These are phyloP conservation scores for Phrynosoma platyrhinos DNA, from an alignment of 2,113 vertebrate species.

Conservation along the genomic window DNA sequence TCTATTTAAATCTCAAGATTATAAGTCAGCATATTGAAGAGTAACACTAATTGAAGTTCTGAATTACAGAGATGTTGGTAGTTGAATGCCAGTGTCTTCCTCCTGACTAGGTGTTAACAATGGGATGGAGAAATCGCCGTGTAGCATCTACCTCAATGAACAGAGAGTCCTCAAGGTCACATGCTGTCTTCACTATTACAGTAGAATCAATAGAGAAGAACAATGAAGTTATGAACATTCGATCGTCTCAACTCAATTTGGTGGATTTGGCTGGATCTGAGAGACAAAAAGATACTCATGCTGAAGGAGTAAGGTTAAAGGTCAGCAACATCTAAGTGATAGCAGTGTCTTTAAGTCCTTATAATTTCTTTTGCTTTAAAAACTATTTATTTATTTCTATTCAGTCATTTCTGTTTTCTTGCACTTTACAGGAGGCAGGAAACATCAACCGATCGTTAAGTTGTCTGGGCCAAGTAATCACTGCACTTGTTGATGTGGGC, in stretches of 20 bases:
- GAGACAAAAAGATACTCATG: conserved; percentile 92
- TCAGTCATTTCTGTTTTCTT: conserved; percentile 18
- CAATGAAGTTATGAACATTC: conserved; percentile 90
- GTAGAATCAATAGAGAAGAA: conserved; percentile 92
- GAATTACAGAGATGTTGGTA: not conserved
- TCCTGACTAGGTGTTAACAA: conserved; percentile 87
- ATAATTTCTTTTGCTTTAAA: conserved; percentile 20
- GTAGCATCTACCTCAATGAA: conserved; percentile 98
- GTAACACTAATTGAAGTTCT: not conserved
- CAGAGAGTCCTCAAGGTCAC: conserved; percentile 94
- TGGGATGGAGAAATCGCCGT: conserved; percentile 92
- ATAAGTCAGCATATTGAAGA: not conserved
- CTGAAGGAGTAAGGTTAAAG: conserved; percentile 92
- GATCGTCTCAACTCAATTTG: conserved; percentile 92
- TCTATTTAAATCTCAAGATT: no score
- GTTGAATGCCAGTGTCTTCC: conserved; percentile 3
- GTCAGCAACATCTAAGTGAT: conserved; percentile 65
- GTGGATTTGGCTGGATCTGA: conserved; percentile 97
- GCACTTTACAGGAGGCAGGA: conserved; percentile 86
- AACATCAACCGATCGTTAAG: conserved; percentile 96
- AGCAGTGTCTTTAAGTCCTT: not conserved
- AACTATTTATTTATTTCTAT: not conserved
- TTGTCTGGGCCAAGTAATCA: conserved; percentile 94
- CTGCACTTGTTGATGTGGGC: conserved; percentile 91
- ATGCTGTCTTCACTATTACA: conserved; percentile 94